These are phyloP conservation scores for Manis crassicaudata DNA, from an alignment of 2,797 vertebrate genomes.

Conservation along the genomic window DNA sequence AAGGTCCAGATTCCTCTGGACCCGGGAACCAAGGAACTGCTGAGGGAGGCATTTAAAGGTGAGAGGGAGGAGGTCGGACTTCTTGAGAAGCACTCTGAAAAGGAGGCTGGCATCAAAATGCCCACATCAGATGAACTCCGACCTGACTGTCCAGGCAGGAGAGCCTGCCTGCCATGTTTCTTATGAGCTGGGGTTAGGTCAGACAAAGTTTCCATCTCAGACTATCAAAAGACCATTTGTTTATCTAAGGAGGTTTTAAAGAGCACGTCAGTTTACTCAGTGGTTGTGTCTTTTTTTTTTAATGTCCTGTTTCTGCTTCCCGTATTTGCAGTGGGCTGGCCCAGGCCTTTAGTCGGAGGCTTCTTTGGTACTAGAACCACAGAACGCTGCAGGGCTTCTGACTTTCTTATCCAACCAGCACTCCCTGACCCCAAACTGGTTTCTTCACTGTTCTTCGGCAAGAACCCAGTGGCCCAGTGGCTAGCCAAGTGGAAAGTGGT, in stretches of 20 bases:
- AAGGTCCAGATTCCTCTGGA: background rate
- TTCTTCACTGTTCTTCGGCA: constrained; percentile 43
- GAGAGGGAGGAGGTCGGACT: background rate
- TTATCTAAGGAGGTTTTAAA: background rate
- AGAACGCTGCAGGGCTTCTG: background rate
- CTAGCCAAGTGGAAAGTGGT: constrained; percentile 57
- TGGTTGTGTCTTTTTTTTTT: background rate
- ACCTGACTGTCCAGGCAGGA: background rate
- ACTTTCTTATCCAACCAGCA: background rate
- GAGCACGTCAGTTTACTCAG: background rate
- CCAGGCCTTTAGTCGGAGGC: background rate
- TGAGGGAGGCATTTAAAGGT: background rate
- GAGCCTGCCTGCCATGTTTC: background rate
- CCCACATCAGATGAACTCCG: background rate
- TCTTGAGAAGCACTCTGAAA: background rate
- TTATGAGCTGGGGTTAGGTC: background rate
- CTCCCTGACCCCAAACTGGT: background rate
- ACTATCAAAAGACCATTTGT: background rate
- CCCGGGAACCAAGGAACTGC: background rate
- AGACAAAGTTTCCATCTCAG: background rate
- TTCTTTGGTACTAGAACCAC: background rate
- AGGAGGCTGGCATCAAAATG: background rate
- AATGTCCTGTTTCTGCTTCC: constrained; percentile 34
- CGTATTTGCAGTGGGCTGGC: background rate
- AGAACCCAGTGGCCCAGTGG: constrained; percentile 12